A percentile compares a stretch with the other conserved stretches of the same genome.
These are phyloP conservation scores for Ceyx margarethae DNA, from an alignment of 2,113 vertebrate species.

Conservation along the genomic window DNA sequence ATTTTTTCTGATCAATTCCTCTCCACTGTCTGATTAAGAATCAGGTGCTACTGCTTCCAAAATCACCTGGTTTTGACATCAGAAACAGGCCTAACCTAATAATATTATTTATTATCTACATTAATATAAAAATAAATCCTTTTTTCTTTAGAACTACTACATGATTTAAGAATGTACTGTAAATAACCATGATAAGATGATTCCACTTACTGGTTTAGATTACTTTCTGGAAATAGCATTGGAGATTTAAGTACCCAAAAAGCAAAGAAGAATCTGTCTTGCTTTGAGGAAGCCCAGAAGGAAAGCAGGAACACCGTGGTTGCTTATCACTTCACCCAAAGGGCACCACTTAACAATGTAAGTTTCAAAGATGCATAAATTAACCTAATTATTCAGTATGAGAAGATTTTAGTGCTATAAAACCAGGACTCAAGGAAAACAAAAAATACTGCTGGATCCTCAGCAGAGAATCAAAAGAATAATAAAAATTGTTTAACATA, in stretches of 20 bases:
- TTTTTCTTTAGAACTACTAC: neutral
- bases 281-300: neutral
- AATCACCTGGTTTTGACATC: neutral
- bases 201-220: neutral
- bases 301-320: neutral
- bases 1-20: neutral
- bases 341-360: neutral
- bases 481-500: neutral
- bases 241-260: neutral
- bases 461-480: neutral
- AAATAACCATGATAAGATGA: neutral
- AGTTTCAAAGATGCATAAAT: neutral
- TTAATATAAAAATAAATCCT: neutral
- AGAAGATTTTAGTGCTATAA: neutral
- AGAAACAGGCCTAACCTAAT: neutral
- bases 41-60: neutral
- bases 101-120: neutral
- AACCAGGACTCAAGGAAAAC: neutral
- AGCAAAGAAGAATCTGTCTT: neutral
- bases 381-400: neutral
- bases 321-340: neutral
- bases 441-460: slow-evolving; percentile 7
- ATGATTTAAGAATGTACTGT: neutral
- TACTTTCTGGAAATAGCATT: neutral
- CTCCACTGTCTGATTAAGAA: neutral